Base-by-base conservation (phyloP, 1,140 invertebrate genomes). In the Thaumetopoea pityocampa region DNA sequence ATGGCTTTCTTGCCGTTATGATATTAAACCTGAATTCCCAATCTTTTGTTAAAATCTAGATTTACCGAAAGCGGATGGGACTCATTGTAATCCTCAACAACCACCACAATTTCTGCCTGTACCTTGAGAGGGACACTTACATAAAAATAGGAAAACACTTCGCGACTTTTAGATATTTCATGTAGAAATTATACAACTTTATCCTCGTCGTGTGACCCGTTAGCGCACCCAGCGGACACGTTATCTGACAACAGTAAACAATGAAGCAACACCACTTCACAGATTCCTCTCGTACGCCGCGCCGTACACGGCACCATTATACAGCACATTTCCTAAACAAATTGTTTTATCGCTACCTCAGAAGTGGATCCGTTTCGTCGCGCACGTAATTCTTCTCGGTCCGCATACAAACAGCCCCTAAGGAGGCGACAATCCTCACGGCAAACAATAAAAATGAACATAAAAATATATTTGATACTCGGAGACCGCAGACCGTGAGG, bases 381-480 rank as follows among this genome's bases (percentile, higher is more conserved):
- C 60, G 60, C 59, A 68, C 64, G 71, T 78, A 70, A 78, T 72
- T 74, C 65, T 73, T 70, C 70, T 68, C 70, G 61, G 65, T 65
- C 71, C 65, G 73, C 73, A 77, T 79, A 79, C 77, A 79, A 79
- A 79, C 70, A 68, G 70, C 64, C 67, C 66, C 70, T 71, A 76
- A 74, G 74, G 72, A 81, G 69, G 69, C 67, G 70, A 79, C 72
- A 81, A 77, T 79, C 67, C 70, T 68, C 60, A 67, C 72, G 66
- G 62, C 74, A 74, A 73, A 79, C 70, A 77, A 82, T 82, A 82
- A 79, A 79, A 77, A 72, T 79, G 70, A 74, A 78, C 68, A 79
- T 81, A 79, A 81, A 78, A 78, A 78, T 81, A 81, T 74, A 81
- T 81, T 74, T 74, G 69, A 69, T 78, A 71, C 69, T 74, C 64